Evolutionary conservation across 2,113 vertebrate species (phyloP).

Genomic region (Alectura lathami): DNA sequence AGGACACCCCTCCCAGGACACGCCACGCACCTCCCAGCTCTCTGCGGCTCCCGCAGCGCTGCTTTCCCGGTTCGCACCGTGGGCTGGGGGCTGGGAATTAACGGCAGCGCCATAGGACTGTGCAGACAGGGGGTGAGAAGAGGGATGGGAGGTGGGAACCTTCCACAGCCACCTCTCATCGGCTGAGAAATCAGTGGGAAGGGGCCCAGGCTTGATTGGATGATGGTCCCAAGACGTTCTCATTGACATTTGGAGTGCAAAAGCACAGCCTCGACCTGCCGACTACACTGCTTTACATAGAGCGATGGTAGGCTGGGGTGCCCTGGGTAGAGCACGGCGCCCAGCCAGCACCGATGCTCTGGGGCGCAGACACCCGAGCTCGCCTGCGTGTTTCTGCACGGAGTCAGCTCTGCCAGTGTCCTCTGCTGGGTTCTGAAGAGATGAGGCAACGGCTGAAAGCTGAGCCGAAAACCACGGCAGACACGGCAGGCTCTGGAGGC

Average conservation of each 20-base stretch:
- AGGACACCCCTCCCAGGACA: constrained; percentile 19
- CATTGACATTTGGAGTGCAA: not conserved
- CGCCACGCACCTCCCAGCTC: not conserved
- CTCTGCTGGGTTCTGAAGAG: not conserved
- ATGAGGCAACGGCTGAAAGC: not conserved
- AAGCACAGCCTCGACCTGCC: not conserved
- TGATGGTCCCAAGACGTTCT: not conserved
- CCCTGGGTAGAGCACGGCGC: not conserved
- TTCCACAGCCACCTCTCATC: not conserved
- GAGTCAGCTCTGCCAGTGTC: not conserved
- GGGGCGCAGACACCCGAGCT: not conserved
- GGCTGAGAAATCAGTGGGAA: not conserved
- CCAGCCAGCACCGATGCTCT: not conserved
- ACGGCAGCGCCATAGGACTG: not conserved
- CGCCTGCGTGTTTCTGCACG: not conserved
- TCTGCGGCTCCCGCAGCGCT: not conserved
- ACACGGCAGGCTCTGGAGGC: not conserved
- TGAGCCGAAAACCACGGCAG: not conserved
- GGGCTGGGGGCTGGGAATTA: not conserved
- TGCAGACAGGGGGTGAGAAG: not conserved
- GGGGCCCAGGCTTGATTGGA: not conserved
- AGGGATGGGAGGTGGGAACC: not conserved
- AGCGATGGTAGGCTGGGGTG: not conserved
- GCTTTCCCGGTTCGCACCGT: not conserved
- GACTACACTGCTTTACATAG: not conserved